Base-by-base conservation (phyloP, 2,113 vertebrate species). In the Taurulus bubalis region DNA sequence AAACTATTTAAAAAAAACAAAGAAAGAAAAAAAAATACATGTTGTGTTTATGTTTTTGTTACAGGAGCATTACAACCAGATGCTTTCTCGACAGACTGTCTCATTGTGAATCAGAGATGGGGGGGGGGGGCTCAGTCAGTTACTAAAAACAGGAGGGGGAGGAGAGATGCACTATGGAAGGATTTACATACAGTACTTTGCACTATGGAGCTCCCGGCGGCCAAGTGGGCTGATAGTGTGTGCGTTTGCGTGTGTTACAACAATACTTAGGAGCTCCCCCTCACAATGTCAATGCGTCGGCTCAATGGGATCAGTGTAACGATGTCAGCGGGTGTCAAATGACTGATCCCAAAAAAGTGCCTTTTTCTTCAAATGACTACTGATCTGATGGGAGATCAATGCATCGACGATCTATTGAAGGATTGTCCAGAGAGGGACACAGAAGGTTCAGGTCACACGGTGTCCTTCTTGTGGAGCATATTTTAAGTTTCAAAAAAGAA, bases 151-250 rank as follows among this genome's bases (percentile, higher is more conserved):
- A 79, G 83, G 45, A 68, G 58, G 88, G 55, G 84, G 82, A 77
- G 79, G 88, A 80, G 84, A 91, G 88, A 90, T 92, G 92, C 91
- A 91, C 90, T 92, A 88, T 70, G 81, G 88, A 89, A 90, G 79
- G 75, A 95, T 94, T 94, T 94, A 94, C 93, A 94, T 94, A 94
- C 93, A 95, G 93, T 93, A 93, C 93, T 94, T 95, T 95, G 94
- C 94, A 95, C 95, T 95, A 92, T 88, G 84, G 88, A 90, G 91
- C 91, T 90, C 91, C 92, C 82, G 83, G 58, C 78, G 78, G 63
- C 86, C 87, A 85, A 71, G 86, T 90, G 87, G 87, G 85, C 85
- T 86, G 89, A 92, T 92, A 87, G 90, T 91, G 91, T 88, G 91
- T 87, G 85, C 84, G 79, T 79, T 42, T 82, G 80, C 63, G 75